Percentiles rank a stretch among this genome's conserved stretches.
Conservation (phyloP, 1,140 invertebrate genomes). For the Protaetia brevitarsis region DNA sequence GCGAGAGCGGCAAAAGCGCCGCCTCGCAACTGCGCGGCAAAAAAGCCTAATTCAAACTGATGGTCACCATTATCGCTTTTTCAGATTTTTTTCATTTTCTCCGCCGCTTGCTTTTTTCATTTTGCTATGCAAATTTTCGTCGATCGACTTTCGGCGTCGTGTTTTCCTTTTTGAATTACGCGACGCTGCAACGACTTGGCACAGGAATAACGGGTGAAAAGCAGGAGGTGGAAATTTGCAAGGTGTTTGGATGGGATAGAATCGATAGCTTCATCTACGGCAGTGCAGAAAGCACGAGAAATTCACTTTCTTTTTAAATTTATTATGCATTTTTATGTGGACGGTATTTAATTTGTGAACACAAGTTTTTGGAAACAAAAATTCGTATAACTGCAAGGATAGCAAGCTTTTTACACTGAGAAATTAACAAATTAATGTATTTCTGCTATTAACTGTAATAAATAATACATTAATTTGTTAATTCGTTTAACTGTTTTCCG, state of each 20-base stretch:
- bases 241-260: neutral
- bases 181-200: neutral
- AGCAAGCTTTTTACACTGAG: no score
- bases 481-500: no score
- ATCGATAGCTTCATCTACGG: no score
- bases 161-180: neutral
- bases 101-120: neutral
- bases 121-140: neutral
- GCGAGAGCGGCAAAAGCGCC: neutral
- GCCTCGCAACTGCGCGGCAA: neutral
- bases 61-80: constrained; percentile 16
- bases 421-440: no score
- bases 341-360: no score
- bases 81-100: constrained; percentile 17
- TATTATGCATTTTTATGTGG: no score
- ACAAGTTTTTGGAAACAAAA: no score
- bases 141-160: neutral
- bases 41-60: constrained; percentile 16
- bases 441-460: no score
- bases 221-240: neutral
- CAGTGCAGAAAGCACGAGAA: no score
- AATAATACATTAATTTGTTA: no score
- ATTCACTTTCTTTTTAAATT: no score
- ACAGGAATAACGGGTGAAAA: neutral
- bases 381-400: no score